Evolutionary conservation across 1,140 invertebrate genomes (phyloP).

Genomic region (Oryctes rhinoceros): DNA sequence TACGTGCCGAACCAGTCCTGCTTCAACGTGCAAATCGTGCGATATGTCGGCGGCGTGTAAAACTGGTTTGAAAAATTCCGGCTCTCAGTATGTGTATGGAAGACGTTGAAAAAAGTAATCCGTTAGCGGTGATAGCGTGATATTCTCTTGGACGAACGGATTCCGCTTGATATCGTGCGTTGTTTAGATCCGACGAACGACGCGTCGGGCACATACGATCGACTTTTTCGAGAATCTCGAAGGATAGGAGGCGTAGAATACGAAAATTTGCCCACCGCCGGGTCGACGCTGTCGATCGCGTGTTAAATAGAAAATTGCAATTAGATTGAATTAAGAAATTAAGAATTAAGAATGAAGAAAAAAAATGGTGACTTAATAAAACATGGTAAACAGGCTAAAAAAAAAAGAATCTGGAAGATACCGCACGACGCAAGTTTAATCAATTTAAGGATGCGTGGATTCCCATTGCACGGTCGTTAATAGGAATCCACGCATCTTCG

Average conservation of each 20-base stretch:
- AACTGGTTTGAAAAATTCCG: slow-evolving; percentile 10
- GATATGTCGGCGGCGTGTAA: background rate
- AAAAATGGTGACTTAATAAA: too few species aligned
- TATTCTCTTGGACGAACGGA: background rate
- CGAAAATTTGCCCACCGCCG: too few species aligned
- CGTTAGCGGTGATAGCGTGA: background rate
- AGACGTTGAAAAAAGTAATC: background rate
- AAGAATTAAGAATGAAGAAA: too few species aligned
- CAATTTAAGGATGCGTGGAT: too few species aligned
- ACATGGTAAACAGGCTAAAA: too few species aligned
- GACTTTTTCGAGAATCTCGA: background rate
- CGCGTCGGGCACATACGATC: background rate
- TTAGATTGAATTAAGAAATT: too few species aligned
- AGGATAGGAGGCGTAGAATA: background rate
- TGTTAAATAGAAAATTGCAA: too few species aligned
- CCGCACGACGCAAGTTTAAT: too few species aligned
- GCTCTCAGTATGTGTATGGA: background rate
- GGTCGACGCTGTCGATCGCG: too few species aligned
- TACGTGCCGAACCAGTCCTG: background rate
- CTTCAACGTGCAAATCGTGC: background rate
- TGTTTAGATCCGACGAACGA: background rate
- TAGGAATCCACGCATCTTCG: too few species aligned
- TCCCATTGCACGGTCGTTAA: too few species aligned
- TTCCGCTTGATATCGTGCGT: background rate
- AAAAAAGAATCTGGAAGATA: too few species aligned